These are phyloP conservation scores for Tiliacea aurago DNA, from an alignment of 2,888 invertebrate species.

Conservation along the genomic window DNA sequence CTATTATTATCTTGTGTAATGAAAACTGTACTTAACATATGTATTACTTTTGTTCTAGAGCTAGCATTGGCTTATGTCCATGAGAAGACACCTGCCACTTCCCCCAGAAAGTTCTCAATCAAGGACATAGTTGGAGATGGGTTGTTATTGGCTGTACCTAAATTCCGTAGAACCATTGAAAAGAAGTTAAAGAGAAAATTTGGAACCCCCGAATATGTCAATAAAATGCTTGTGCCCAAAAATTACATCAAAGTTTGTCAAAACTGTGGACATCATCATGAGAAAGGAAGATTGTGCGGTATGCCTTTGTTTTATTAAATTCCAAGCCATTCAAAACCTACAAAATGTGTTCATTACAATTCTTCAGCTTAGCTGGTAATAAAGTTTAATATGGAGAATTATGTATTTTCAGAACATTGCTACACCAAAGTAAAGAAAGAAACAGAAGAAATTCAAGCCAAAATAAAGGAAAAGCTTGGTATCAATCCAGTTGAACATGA, in stretches of 20 bases:
- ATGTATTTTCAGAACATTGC: slow-evolving; percentile 92
- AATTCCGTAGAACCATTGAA: slow-evolving; percentile 94
- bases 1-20: background rate
- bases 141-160: slow-evolving; percentile 95
- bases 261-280: slow-evolving; percentile 96
- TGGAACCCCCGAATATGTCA: slow-evolving; percentile 92
- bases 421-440: slow-evolving; percentile 95
- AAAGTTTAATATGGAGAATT: background rate
- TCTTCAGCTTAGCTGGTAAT: slow-evolving; percentile 70
- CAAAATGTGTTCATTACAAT: background rate
- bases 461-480: slow-evolving; percentile 93
- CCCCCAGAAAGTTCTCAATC: slow-evolving; percentile 85
- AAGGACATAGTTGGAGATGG: slow-evolving; percentile 93
- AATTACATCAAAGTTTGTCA: slow-evolving; percentile 94
- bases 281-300: slow-evolving; percentile 95
- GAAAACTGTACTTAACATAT: too few species aligned
- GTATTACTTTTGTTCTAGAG: slow-evolving; percentile 73
- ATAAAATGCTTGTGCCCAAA: slow-evolving; percentile 93
- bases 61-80: slow-evolving; percentile 80
- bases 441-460: slow-evolving; percentile 94
- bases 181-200: slow-evolving; percentile 93
- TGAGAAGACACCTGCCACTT: slow-evolving; percentile 65
- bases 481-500: slow-evolving; percentile 95
- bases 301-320: slow-evolving; percentile 4
- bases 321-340: background rate